phyloP scores from a whole-genome alignment of 2,797 vertebrate species.

The Xiphorhynchus erythropygius region DNA sequence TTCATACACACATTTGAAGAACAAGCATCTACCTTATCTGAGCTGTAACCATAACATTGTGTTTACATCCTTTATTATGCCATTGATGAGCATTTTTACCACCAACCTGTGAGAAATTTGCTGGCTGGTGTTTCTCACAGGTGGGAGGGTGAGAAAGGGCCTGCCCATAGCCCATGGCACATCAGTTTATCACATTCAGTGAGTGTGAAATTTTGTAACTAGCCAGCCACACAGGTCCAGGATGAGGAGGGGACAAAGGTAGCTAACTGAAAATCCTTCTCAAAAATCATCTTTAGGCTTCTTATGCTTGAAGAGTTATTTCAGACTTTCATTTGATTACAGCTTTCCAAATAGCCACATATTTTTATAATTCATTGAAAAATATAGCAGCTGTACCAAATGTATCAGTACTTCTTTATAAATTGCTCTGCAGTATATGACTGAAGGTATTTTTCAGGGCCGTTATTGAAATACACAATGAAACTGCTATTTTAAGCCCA shows the following conservation, averaged over 20 bases:
- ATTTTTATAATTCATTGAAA: background rate
- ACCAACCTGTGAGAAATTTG: constrained; percentile 24
- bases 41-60: background rate
- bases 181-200: background rate
- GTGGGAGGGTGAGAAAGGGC: constrained; percentile 6
- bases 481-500: background rate
- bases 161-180: background rate
- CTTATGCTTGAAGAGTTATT: background rate
- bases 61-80: background rate
- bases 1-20: background rate
- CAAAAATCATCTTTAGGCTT: background rate
- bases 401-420: background rate
- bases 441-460: background rate
- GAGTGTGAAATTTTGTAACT: background rate
- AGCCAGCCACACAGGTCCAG: accelerated
- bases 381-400: background rate
- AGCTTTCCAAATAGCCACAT: background rate
- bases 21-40: background rate
- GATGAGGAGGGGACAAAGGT: background rate
- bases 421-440: background rate
- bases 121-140: constrained; percentile 15
- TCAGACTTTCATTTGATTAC: background rate
- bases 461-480: background rate
- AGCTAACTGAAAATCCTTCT: background rate
- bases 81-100: background rate